phyloP scores from a whole-genome alignment of 2,888 invertebrate genomes.

The Malthinus seriepunctatus region DNA sequence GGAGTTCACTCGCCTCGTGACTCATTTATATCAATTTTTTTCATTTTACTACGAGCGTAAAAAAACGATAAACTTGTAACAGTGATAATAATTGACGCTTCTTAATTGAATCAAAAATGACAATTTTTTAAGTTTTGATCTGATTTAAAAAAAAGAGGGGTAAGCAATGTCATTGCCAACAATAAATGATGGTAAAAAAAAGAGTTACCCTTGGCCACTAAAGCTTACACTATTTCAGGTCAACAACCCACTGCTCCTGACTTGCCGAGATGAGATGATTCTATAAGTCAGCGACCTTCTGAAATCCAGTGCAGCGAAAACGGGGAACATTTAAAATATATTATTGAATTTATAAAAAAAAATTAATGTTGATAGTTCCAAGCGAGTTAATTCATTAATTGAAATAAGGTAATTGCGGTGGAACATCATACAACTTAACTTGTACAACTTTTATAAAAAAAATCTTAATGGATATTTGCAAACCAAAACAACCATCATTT shows the following conservation, averaged over 20 bases:
- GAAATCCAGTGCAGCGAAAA: conserved; percentile 38
- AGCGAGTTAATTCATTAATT: too few relatives aligned
- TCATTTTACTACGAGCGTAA: conserved; percentile 3
- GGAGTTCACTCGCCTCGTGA: conserved; percentile 19
- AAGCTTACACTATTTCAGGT: conserved; percentile 44
- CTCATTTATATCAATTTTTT: conserved; percentile 1
- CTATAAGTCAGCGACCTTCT: conserved; percentile 38
- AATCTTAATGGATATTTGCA: too few relatives aligned
- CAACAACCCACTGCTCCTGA: conserved; percentile 43
- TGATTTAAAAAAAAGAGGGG: neutral
- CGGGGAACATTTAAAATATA: conserved; percentile 24
- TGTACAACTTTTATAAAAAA: too few relatives aligned
- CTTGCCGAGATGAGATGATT: conserved; percentile 33
- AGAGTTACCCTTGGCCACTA: conserved; percentile 48
- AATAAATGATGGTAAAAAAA: conserved; percentile 30
- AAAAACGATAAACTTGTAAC: neutral
- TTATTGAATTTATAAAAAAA: neutral
- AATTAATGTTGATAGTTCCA: too few relatives aligned
- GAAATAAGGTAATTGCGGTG: too few relatives aligned
- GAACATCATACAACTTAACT: too few relatives aligned
- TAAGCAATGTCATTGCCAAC: conserved; percentile 2
- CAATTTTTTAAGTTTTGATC: too few relatives aligned
- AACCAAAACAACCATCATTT: too few relatives aligned
- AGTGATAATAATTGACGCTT: neutral
- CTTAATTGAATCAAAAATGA: too few relatives aligned